A percentile compares a stretch with the other conserved stretches of the same genome.
phyloP scores from a whole-genome alignment of 2,797 vertebrate species.

The Coracias cyanogaster region DNA sequence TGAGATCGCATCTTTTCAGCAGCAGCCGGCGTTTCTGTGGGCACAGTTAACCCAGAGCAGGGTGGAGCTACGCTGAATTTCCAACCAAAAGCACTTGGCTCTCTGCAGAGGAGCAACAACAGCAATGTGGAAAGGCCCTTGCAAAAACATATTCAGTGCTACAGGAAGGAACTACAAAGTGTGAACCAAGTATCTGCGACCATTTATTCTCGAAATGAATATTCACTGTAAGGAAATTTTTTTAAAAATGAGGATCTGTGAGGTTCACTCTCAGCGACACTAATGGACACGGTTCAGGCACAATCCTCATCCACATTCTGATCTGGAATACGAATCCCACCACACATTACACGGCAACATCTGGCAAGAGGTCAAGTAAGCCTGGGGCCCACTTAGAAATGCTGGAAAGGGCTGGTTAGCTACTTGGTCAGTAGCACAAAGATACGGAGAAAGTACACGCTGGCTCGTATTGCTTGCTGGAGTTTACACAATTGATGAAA shows the following conservation, averaged over 20 bases:
- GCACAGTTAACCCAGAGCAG: constrained; percentile 3
- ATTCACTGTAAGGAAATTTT: not conserved
- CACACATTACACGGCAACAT: accelerated
- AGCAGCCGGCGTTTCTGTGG: constrained; percentile 56
- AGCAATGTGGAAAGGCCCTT: not conserved
- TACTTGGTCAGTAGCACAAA: not conserved
- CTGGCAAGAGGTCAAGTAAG: not conserved
- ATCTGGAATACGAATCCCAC: not conserved
- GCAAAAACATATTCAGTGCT: not conserved
- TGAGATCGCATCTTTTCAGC: not conserved
- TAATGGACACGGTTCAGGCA: not conserved
- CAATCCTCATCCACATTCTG: not conserved
- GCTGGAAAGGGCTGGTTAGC: not conserved
- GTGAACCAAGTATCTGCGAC: not conserved
- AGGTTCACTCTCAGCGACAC: not conserved
- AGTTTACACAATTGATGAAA: not conserved
- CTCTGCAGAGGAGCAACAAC: not conserved
- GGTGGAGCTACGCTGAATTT: not conserved
- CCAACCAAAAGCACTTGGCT: not conserved
- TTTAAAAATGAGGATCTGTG: not conserved
- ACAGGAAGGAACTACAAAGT: not conserved
- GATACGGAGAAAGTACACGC: not conserved
- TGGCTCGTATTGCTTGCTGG: not conserved
- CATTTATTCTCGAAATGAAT: not conserved
- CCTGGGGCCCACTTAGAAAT: not conserved